A percentile compares a stretch with the other conserved stretches of the same genome.
phyloP scores from a whole-genome alignment of 2,113 vertebrate species.

The Leucopternis melanops region DNA sequence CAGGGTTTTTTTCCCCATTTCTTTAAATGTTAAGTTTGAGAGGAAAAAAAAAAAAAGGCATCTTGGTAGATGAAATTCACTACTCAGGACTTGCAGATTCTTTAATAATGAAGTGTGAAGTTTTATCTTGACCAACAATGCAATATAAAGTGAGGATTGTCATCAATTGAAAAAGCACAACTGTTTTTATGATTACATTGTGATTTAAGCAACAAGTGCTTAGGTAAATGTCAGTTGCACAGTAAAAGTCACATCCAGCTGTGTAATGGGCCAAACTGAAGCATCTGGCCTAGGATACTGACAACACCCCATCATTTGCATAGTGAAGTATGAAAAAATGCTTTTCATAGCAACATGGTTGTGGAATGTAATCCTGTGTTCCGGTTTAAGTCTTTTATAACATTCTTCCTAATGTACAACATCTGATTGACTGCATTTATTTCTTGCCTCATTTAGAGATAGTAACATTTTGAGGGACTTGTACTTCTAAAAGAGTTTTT shows the following conservation, averaged over 20 bases:
- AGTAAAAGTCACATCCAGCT: background rate
- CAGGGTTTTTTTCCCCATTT: background rate
- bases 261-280: background rate
- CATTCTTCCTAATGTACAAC: accelerated
- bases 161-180: background rate
- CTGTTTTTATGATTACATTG: background rate
- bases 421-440: background rate
- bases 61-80: background rate
- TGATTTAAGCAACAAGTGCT: background rate
- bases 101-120: background rate
- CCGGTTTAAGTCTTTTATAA: background rate
- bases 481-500: background rate
- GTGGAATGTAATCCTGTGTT: background rate
- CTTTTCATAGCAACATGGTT: background rate
- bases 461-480: background rate
- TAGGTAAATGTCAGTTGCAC: background rate
- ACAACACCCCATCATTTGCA: background rate
- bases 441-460: background rate
- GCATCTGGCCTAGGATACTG: background rate
- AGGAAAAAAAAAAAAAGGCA: background rate
- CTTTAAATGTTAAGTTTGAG: background rate
- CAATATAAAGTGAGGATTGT: background rate
- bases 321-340: background rate
- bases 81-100: background rate
- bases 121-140: background rate